Evolutionary conservation across 2,113 vertebrate species (phyloP).

Genomic region (Tetraodon nigroviridis): DNA sequence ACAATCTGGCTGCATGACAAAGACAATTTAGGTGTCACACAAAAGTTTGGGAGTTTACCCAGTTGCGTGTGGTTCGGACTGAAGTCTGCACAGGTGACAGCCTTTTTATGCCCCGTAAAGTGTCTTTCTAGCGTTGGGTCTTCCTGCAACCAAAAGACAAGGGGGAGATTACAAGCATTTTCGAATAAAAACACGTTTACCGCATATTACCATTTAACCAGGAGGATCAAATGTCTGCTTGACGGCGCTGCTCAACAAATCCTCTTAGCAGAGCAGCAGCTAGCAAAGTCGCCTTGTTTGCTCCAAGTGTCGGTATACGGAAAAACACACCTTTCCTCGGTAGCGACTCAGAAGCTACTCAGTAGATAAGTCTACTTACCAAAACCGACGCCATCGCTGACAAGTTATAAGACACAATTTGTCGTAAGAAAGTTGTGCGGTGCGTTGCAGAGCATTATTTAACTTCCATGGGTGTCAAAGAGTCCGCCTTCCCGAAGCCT

Average conservation of each 20-base stretch:
- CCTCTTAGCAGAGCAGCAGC: slow-evolving; percentile 42
- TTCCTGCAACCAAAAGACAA: slow-evolving; percentile 55
- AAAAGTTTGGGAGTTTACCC: slow-evolving; percentile 51
- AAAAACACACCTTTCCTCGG: neutral
- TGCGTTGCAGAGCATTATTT: too few species aligned
- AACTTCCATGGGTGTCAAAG: too few species aligned
- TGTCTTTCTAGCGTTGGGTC: slow-evolving; percentile 71
- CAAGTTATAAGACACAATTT: neutral
- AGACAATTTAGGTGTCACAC: too few species aligned
- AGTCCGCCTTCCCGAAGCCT: neutral
- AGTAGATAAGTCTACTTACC: slow-evolving; percentile 51
- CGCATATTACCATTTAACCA: neutral
- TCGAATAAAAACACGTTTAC: neutral
- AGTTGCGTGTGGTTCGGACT: slow-evolving; percentile 72
- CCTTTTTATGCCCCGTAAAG: slow-evolving; percentile 74
- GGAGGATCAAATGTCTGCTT: neutral
- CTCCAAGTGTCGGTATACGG: neutral
- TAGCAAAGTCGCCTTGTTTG: slow-evolving; percentile 17
- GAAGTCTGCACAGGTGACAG: slow-evolving; percentile 74
- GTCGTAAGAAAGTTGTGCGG: neutral
- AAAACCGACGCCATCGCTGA: slow-evolving; percentile 69
- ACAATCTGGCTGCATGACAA: too few species aligned
- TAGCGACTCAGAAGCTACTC: too few species aligned
- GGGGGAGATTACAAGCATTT: neutral
- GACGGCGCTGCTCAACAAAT: slow-evolving; percentile 39